Conservation (phyloP, 2,888 invertebrate species). For the Tanypteryx hageni region DNA sequence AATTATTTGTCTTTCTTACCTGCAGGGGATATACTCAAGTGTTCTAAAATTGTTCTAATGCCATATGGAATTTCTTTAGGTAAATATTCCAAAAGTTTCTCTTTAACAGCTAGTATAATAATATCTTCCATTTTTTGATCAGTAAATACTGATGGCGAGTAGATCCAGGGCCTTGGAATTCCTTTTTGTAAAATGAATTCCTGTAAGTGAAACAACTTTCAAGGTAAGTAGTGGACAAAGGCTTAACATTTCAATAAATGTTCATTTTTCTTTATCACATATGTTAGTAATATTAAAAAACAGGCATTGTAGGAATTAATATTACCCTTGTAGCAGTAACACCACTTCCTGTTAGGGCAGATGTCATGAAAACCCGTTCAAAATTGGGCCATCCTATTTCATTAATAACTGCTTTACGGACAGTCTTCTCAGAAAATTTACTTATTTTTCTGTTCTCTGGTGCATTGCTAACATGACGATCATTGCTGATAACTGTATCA, state of each 20-base stretch:
- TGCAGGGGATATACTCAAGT: constrained; percentile 79
- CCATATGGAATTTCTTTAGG: constrained; percentile 92
- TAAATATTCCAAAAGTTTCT: constrained; percentile 89
- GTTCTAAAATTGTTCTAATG: constrained; percentile 82
- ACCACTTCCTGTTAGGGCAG: constrained; percentile 88
- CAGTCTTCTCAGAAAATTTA: constrained; percentile 68
- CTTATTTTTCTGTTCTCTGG: not conserved
- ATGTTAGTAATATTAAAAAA: not conserved
- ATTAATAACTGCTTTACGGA: constrained; percentile 68
- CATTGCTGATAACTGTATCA: constrained; percentile 69
- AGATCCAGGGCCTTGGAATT: constrained; percentile 82
- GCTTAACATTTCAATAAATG: not conserved
- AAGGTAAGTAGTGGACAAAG: not conserved
- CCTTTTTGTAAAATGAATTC: constrained; percentile 84
- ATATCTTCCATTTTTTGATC: constrained; percentile 85
- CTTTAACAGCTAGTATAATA: constrained; percentile 86
- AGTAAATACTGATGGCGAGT: constrained; percentile 82
- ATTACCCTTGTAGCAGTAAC: constrained; percentile 83
- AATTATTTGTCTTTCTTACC: constrained; percentile 72
- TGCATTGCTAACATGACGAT: constrained; percentile 72
- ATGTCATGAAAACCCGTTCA: constrained; percentile 93
- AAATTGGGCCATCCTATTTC: constrained; percentile 85
- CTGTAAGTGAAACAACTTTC: constrained; percentile 75
- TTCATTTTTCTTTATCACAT: too few species aligned
- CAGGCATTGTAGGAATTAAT: constrained; percentile 38